phyloP scores from a whole-genome alignment of 2,113 vertebrate species.

The Pitta sordida region DNA sequence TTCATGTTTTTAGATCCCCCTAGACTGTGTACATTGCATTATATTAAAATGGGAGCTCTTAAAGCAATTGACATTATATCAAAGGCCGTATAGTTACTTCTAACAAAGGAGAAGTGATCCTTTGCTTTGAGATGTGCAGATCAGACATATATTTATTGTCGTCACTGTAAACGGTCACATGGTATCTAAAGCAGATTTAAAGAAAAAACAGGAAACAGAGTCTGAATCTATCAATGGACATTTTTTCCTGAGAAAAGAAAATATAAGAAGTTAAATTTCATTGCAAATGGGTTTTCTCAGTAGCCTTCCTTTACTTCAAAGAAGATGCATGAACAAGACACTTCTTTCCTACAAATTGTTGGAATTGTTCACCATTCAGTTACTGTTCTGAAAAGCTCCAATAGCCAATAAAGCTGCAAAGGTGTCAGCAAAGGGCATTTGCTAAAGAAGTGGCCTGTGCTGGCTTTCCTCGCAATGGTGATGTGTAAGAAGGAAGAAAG shows the following conservation, averaged over 20 bases:
- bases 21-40: background rate
- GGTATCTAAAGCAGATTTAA: background rate
- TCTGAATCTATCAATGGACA: background rate
- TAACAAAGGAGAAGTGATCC: background rate
- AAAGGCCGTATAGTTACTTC: background rate
- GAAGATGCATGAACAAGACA: background rate
- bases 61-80: background rate
- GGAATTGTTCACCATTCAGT: background rate
- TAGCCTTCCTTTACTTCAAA: background rate
- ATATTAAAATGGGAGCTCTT: background rate
- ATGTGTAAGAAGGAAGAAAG: background rate
- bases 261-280: background rate
- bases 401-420: background rate
- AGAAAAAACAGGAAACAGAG: background rate
- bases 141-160: background rate
- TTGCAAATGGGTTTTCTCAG: background rate
- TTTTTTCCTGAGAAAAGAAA: background rate
- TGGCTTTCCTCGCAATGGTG: background rate
- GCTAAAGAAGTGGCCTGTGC: background rate
- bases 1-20: background rate
- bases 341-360: background rate
- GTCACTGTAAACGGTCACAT: background rate
- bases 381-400: background rate
- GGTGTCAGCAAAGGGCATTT: background rate
- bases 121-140: background rate